These are phyloP conservation scores for Selene dorsalis DNA, from an alignment of 2,797 vertebrate species.

Conservation along the genomic window DNA sequence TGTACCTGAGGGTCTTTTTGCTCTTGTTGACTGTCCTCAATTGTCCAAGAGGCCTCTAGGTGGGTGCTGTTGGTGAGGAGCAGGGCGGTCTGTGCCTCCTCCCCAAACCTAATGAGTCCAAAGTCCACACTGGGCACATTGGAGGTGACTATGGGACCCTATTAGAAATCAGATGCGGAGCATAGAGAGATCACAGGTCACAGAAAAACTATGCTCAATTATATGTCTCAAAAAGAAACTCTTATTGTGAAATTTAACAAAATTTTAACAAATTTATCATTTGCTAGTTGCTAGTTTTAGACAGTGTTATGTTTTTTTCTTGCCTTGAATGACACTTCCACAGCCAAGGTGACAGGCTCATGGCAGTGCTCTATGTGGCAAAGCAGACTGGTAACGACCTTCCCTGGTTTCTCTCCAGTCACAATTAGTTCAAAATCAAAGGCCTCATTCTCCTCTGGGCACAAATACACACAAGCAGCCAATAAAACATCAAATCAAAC, in stretches of 20 bases:
- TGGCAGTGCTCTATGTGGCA: conserved; percentile 84
- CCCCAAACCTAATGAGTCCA: conserved; percentile 86
- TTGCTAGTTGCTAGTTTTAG: neutral
- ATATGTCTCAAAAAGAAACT: neutral
- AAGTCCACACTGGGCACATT: conserved; percentile 86
- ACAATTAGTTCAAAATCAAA: conserved; percentile 87
- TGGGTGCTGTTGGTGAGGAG: conserved; percentile 87
- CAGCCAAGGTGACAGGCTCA: conserved; percentile 81
- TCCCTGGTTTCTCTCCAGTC: conserved; percentile 85
- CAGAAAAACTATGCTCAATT: neutral
- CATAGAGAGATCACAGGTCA: neutral
- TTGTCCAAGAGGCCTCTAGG: conserved; percentile 87
- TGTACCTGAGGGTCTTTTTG: conserved; percentile 66
- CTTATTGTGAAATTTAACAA: no score
- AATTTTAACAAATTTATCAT: no score
- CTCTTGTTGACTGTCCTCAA: conserved; percentile 71
- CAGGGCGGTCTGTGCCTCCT: conserved; percentile 76
- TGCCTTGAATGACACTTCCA: conserved; percentile 93
- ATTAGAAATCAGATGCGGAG: neutral
- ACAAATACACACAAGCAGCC: neutral
- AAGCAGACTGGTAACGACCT: conserved; percentile 76
- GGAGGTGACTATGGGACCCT: conserved; percentile 89
- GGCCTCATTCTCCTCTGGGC: conserved; percentile 83
- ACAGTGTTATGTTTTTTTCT: neutral
- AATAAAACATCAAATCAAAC: neutral